A percentile compares a stretch with the other conserved stretches of the same genome.
Conservation (phyloP, 2,113 vertebrate species). For the Baryphthengus martii region DNA sequence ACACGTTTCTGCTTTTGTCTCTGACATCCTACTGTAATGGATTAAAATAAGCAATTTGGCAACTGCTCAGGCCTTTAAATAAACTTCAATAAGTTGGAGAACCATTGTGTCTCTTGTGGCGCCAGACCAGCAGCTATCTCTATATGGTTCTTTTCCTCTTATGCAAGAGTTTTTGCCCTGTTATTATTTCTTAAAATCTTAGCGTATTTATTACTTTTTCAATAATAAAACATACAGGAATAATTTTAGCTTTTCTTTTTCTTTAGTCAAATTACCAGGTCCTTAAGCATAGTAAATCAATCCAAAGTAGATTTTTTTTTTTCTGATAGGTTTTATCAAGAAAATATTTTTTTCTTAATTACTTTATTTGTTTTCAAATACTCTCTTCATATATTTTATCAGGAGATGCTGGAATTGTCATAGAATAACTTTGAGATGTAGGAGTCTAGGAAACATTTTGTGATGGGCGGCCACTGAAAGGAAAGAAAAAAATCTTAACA, state of each 20-base stretch:
- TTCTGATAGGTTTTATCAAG: background rate
- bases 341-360: background rate
- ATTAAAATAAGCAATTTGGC: conserved; percentile 50
- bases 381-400: background rate
- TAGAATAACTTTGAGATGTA: background rate
- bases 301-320: background rate
- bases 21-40: conserved; percentile 20
- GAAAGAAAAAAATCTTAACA: background rate
- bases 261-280: background rate
- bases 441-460: background rate
- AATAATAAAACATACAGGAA: background rate
- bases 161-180: background rate
- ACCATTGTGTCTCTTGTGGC: background rate
- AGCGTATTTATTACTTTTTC: background rate
- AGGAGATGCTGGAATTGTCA: background rate
- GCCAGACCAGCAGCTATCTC: conserved; percentile 25
- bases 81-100: conserved; percentile 30
- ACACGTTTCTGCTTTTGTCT: background rate
- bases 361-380: background rate
- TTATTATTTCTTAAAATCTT: background rate
- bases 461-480: background rate
- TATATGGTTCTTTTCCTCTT: background rate
- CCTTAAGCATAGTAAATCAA: background rate
- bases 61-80: conserved; percentile 35
- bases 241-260: background rate